Conservation (phyloP, 2,888 invertebrate species). For the Empis livida region DNA sequence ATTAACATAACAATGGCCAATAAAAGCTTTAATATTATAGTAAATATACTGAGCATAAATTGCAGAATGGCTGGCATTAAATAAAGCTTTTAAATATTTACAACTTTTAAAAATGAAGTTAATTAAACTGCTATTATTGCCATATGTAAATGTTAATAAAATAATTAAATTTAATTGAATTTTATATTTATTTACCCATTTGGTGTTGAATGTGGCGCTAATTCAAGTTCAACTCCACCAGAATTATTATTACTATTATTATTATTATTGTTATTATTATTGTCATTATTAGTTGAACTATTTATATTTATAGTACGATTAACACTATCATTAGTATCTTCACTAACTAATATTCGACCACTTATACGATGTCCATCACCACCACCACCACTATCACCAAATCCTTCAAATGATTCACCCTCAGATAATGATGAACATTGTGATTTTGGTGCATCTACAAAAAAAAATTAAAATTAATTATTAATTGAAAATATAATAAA, state of each 20-base stretch:
- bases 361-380: slow-evolving; percentile 3
- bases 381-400: slow-evolving; percentile 45
- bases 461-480: neutral
- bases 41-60: too few species aligned
- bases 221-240: slow-evolving; percentile 31
- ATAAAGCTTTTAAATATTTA: too few species aligned
- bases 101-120: too few species aligned
- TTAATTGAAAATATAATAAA: too few species aligned
- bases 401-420: slow-evolving; percentile 71
- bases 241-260: slow-evolving; percentile 23
- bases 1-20: too few species aligned
- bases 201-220: slow-evolving; percentile 32
- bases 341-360: neutral
- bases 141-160: too few species aligned
- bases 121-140: too few species aligned
- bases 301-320: slow-evolving; percentile 5
- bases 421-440: slow-evolving; percentile 51
- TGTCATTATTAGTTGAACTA: neutral
- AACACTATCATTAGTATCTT: slow-evolving; percentile 1
- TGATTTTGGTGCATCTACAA: slow-evolving; percentile 31
- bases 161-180: too few species aligned
- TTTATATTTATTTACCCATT: slow-evolving; percentile 11
- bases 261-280: slow-evolving; percentile 25
- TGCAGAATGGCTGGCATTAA: too few species aligned
- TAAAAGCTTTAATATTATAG: too few species aligned